A percentile compares a stretch with the other conserved stretches of the same genome.
Conservation (phyloP, 2,888 invertebrate genomes). For the Netelia virgata region DNA sequence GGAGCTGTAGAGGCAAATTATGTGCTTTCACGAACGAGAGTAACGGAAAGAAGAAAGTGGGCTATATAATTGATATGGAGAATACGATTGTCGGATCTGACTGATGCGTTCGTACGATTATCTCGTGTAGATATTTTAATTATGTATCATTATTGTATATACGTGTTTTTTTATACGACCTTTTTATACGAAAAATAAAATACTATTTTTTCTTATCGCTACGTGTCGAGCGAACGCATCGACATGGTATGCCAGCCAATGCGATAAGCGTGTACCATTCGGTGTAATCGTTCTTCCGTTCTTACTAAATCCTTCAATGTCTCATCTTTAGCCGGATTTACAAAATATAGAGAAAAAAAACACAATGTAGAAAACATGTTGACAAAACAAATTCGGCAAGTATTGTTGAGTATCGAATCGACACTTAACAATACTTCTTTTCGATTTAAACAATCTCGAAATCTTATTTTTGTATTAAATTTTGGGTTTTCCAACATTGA, state of each 20-base stretch:
- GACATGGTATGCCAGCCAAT: not conserved
- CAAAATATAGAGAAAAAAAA: too few species aligned
- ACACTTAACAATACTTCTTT: too few species aligned
- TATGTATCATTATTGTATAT: conserved; percentile 82
- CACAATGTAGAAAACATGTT: too few species aligned
- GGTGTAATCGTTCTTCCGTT: too few species aligned
- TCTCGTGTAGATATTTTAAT: conserved; percentile 80
- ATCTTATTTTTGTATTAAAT: too few species aligned
- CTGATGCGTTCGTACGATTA: conserved; percentile 62
- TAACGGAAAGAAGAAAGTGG: conserved; percentile 66
- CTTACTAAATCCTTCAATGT: too few species aligned
- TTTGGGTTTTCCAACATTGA: too few species aligned
- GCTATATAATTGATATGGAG: conserved; percentile 63
- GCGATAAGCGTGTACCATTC: too few species aligned
- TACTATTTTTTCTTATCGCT: conserved; percentile 74
- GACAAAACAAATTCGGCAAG: too few species aligned
- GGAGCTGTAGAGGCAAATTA: conserved; percentile 10
- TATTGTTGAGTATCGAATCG: too few species aligned
- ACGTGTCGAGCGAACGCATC: not conserved
- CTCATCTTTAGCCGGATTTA: too few species aligned
- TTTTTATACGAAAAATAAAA: conserved; percentile 80
- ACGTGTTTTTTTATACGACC: conserved; percentile 76
- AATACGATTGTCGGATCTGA: conserved; percentile 57
- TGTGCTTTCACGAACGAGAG: conserved; percentile 28
- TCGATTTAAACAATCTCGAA: too few species aligned